Percentiles rank a stretch among this genome's conserved stretches.
Evolutionary conservation across 2,113 vertebrate genomes (phyloP).

Genomic region (Nansenia antarctica): DNA sequence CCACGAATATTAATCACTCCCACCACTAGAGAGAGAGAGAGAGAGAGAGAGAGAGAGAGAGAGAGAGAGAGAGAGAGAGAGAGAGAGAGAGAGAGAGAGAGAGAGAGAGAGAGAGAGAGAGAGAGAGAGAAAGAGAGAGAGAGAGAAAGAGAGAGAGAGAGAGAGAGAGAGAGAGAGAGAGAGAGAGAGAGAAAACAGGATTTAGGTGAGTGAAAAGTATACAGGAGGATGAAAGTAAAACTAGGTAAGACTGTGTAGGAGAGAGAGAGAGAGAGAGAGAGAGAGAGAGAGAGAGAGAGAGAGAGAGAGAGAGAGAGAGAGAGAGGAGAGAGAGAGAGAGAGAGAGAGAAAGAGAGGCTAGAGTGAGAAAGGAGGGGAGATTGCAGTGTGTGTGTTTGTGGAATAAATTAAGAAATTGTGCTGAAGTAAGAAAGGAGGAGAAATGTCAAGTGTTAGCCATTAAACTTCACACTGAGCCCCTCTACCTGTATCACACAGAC

Average conservation of each 20-base stretch:
- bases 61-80: not conserved
- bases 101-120: not conserved
- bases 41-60: not conserved
- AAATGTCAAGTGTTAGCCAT: conserved; percentile 17
- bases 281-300: not conserved
- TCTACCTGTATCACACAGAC: not conserved
- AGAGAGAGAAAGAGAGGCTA: not conserved
- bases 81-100: not conserved
- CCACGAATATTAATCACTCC: not conserved
- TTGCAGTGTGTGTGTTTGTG: conserved; percentile 17
- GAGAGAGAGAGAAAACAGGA: not conserved
- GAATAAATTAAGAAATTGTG: conserved; percentile 36
- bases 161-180: not conserved
- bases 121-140: not conserved
- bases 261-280: not conserved
- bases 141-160: not conserved
- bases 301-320: not conserved
- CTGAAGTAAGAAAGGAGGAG: conserved; percentile 9
- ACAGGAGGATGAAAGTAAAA: too few relatives aligned
- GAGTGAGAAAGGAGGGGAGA: not conserved
- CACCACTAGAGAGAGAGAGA: not conserved
- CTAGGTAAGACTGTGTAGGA: too few relatives aligned
- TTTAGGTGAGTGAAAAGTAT: not conserved
- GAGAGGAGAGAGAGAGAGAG: not conserved
- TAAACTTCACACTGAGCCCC: conserved; percentile 19